Evolutionary conservation across 2,113 vertebrate genomes (phyloP).

Genomic region (Eurypyga helias): DNA sequence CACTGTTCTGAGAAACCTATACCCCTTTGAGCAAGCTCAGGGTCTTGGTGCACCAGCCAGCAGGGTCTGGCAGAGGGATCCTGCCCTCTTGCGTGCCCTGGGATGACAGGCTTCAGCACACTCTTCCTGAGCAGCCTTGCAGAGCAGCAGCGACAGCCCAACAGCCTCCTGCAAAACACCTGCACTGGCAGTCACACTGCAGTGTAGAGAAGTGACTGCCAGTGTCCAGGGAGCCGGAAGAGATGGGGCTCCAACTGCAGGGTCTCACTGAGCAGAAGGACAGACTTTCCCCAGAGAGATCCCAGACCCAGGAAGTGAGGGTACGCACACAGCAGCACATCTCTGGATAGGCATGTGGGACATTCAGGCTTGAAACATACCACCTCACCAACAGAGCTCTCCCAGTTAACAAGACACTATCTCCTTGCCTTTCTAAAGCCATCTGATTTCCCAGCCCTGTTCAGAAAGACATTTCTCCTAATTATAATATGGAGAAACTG

Average conservation of each 20-base stretch:
- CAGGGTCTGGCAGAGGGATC: background rate
- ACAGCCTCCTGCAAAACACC: background rate
- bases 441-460: background rate
- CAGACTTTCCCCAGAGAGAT: background rate
- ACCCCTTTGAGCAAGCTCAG: background rate
- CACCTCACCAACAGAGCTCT: background rate
- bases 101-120: background rate
- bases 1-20: background rate
- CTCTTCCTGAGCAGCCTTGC: background rate
- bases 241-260: accelerated
- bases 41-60: background rate
- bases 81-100: background rate
- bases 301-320: no score
- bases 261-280: background rate
- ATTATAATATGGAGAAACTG: background rate
- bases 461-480: background rate
- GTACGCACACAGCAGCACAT: background rate
- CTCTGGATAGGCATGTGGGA: background rate
- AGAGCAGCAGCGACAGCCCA: background rate
- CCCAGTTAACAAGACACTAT: background rate
- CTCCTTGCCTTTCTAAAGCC: background rate
- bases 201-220: background rate
- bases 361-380: accelerated
- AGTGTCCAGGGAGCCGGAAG: background rate
- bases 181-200: background rate